Evolutionary conservation across 2,888 invertebrate genomes (phyloP).

Genomic region (Sphecodes monilicornis): DNA sequence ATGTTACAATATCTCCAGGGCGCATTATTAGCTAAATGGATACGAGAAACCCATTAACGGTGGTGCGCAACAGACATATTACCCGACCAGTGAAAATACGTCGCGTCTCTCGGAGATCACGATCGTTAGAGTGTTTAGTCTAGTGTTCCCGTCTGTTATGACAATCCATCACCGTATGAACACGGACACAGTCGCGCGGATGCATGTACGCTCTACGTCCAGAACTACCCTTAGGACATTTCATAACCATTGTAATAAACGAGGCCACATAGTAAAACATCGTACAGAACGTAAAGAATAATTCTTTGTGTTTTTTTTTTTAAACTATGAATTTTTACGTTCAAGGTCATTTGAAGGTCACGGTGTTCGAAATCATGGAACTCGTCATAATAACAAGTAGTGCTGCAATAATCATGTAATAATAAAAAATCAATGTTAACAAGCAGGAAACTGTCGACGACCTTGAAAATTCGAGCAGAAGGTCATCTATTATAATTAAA

Average conservation of each 20-base stretch:
- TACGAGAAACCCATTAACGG: constrained; percentile 6
- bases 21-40: neutral
- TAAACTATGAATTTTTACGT: neutral
- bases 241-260: neutral
- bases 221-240: neutral
- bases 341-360: neutral
- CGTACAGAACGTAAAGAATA: neutral
- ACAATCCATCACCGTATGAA: constrained; percentile 79
- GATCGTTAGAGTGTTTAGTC: constrained; percentile 82
- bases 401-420: too few relatives aligned
- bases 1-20: neutral
- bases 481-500: too few relatives aligned
- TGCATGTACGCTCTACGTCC: constrained; percentile 2
- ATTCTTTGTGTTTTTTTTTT: neutral
- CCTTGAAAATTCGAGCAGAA: too few relatives aligned
- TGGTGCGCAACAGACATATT: constrained; percentile 65
- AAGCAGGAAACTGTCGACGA: too few relatives aligned
- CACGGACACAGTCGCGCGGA: constrained; percentile 64
- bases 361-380: too few relatives aligned
- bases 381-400: too few relatives aligned
- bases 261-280: neutral
- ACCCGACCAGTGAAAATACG: constrained; percentile 73
- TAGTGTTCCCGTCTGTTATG: constrained; percentile 80
- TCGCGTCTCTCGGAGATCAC: constrained; percentile 76
- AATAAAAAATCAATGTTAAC: too few relatives aligned